Base-by-base conservation (phyloP, 2,113 vertebrate species). In the Toxotes chatareus region DNA sequence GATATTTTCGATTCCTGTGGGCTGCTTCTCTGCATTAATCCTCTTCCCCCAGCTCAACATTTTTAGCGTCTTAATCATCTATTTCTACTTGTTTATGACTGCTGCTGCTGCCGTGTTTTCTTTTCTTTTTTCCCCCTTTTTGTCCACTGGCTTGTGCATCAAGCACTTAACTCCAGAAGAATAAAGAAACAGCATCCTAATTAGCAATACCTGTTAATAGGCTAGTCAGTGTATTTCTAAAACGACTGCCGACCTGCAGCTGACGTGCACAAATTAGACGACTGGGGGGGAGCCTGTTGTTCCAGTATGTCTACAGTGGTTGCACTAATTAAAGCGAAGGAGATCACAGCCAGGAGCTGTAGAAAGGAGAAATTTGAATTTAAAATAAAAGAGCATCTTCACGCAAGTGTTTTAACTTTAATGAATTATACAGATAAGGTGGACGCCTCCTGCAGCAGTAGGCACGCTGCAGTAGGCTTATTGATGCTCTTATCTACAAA, bases 291-390 rank as follows among this genome's bases (percentile, higher is more conserved):
- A 5, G 71, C 59, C 49, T 69, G 83, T 84, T 88, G 82, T 89
- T 78, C 55, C 76, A 63, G 38, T 60, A 73, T 70, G 77, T 82
- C 68, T 61, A 56, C 71, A 78, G 57, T 69, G 65, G 59, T 36
- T 66, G 74, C 82, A 57, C 80, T 85, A 89, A 91, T 92, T 85
- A 86, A 88, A 75, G 62, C 57, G 51, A 73, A 80, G 60, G 56
- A 88, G 61, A 88, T 83, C 76, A 76, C 79, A 86, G 85, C 49
- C 49, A 73, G 84, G 49, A 82, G 74, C 71, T 84, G 66, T 4
- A 17, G 17, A 19, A 1, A 11, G 32, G 44, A 47, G n/a, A 44
- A 61, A 82, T 80, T 47, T 46, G 49, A 73, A 84, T 89, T 61
- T 67, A 38, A 78, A 77, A 75, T 17, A 56, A 23, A 31, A 67